Evolutionary conservation across 2,797 vertebrate genomes (phyloP).

Genomic region (Tenualosa thibaudeaui): DNA sequence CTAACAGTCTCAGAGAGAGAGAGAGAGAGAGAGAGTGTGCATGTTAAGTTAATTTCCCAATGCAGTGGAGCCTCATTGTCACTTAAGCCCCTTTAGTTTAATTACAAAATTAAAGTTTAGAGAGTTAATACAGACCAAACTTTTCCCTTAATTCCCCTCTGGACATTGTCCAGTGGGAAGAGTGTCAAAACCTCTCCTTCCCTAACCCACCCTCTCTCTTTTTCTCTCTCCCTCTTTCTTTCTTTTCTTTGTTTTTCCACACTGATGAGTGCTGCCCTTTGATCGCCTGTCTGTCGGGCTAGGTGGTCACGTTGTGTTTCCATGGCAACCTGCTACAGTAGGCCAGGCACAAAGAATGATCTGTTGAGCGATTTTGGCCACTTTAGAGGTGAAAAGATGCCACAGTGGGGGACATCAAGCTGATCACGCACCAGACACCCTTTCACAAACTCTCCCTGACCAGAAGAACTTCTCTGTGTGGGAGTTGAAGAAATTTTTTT

Average conservation of each 20-base stretch:
- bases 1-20: not conserved
- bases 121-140: conserved; percentile 46
- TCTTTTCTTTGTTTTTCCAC: conserved; percentile 50
- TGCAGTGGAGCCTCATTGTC: not conserved
- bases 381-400: conserved; percentile 28
- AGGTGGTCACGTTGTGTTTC: conserved; percentile 79
- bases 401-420: not conserved
- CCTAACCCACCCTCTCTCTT: not conserved
- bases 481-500: too few relatives aligned
- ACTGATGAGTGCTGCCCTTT: conserved; percentile 73
- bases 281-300: conserved; percentile 77
- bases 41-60: not conserved
- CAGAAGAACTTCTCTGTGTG: not conserved
- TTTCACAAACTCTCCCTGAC: not conserved
- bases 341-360: conserved; percentile 76
- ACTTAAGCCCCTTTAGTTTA: conserved; percentile 15
- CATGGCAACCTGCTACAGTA: conserved; percentile 79
- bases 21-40: not conserved
- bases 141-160: conserved; percentile 80
- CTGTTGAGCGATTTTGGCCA: conserved; percentile 71
- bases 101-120: conserved; percentile 19
- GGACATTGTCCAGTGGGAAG: conserved; percentile 74
- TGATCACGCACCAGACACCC: not conserved
- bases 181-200: conserved; percentile 51
- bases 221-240: conserved; percentile 26